A percentile compares a stretch with the other conserved stretches of the same genome.
Conservation (phyloP, 2,888 invertebrate genomes). For the Leptogaster cylindrica region DNA sequence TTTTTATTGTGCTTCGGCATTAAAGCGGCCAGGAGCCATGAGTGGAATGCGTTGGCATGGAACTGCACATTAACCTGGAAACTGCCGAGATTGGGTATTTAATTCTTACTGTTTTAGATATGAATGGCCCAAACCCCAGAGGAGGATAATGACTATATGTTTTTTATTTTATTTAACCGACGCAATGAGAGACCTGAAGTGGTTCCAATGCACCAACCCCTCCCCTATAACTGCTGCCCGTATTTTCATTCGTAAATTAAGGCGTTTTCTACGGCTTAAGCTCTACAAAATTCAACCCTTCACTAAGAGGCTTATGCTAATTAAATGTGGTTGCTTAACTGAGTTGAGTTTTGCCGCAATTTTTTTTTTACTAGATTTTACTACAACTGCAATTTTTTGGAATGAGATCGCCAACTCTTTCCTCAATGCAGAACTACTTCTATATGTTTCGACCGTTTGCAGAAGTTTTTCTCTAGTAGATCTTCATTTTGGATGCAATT, state of each 20-base stretch:
- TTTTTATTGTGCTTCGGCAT: constrained; percentile 15
- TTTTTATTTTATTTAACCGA: constrained; percentile 2
- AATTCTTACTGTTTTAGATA: neutral
- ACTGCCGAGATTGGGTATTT: constrained; percentile 13
- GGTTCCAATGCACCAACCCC: neutral
- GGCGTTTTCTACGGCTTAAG: too few species aligned
- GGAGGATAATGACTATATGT: constrained; percentile 13
- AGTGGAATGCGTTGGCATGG: neutral
- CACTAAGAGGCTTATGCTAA: too few species aligned
- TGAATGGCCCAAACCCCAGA: neutral
- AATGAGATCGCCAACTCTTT: too few species aligned
- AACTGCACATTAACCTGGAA: constrained; percentile 25
- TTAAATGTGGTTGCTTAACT: too few species aligned
- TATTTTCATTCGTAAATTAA: neutral
- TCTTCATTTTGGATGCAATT: too few species aligned
- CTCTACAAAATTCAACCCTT: too few species aligned
- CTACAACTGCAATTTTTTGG: too few species aligned
- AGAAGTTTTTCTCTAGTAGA: too few species aligned
- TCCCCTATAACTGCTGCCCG: neutral
- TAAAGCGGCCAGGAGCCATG: neutral
- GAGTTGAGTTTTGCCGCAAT: too few species aligned
- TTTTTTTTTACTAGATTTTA: too few species aligned
- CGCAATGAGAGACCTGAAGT: neutral
- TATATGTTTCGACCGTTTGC: too few species aligned
- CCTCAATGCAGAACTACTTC: too few species aligned